These are phyloP conservation scores for Phyllotreta cruciferae DNA, from an alignment of 2,888 invertebrate species.

Conservation along the genomic window DNA sequence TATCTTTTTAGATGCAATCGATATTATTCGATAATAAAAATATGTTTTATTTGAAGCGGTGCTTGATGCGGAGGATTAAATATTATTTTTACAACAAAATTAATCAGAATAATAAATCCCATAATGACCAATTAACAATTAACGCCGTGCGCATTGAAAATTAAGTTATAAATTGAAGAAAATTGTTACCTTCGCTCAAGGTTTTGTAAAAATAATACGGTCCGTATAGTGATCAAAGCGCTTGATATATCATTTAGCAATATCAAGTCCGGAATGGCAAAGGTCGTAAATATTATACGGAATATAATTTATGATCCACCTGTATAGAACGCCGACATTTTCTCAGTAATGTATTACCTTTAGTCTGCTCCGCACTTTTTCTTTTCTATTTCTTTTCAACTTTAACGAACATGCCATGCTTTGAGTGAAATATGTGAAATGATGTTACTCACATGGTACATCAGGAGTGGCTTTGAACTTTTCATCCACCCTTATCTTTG, in stretches of 20 bases:
- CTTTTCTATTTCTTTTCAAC: conserved; percentile 42
- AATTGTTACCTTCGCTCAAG: conserved; percentile 14
- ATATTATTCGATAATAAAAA: too few relatives aligned
- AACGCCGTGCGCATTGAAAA: not conserved
- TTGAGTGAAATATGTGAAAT: conserved; percentile 39
- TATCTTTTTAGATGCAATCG: too few relatives aligned
- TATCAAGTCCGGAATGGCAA: conserved; percentile 56
- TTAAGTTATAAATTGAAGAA: conserved; percentile 21
- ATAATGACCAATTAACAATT: conserved; percentile 10
- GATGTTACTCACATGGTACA: conserved; percentile 20
- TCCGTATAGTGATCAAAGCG: conserved; percentile 30
- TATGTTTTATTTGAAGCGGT: too few relatives aligned
- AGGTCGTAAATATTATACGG: conserved; percentile 59
- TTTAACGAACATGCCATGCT: conserved; percentile 37
- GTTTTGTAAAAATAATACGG: conserved; percentile 14
- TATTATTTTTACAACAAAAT: not conserved
- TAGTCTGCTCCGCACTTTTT: conserved; percentile 43
- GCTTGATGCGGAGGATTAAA: too few relatives aligned
- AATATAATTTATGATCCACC: conserved; percentile 59
- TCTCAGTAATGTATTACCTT: conserved; percentile 48
- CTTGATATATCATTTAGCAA: conserved; percentile 53
- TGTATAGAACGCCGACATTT: conserved; percentile 52
- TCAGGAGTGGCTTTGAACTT: conserved; percentile 19
- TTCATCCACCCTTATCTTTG: not conserved
- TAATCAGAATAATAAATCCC: conserved; percentile 11